A percentile compares a stretch with the other conserved stretches of the same genome.
Evolutionary conservation across 2,888 invertebrate species (phyloP).

Genomic region (Eutolmus rufibarbis): DNA sequence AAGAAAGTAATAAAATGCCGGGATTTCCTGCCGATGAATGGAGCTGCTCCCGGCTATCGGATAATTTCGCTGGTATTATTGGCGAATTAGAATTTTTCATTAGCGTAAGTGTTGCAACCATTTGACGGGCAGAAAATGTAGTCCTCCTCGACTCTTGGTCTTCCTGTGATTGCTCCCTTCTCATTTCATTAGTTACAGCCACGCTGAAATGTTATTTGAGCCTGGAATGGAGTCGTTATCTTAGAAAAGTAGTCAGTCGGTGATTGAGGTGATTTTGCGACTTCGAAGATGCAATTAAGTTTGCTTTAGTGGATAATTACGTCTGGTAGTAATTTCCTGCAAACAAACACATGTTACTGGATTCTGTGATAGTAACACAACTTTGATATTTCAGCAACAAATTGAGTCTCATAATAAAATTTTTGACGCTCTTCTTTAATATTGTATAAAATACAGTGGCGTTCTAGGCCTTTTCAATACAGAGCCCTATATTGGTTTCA

Average conservation of each 20-base stretch:
- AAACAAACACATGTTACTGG: not conserved
- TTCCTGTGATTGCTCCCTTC: not conserved
- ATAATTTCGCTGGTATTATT: slow-evolving; percentile 48
- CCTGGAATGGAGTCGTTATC: not conserved
- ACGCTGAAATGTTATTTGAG: not conserved
- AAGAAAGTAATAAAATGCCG: slow-evolving; percentile 46
- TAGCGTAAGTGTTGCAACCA: slow-evolving; percentile 52
- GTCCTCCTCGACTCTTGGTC: not conserved
- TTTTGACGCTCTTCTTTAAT: not conserved
- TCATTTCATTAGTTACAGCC: slow-evolving; percentile 25
- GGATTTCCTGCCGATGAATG: slow-evolving; percentile 41
- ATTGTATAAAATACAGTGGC: not conserved
- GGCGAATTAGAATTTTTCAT: slow-evolving; percentile 53
- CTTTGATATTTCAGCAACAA: not conserved
- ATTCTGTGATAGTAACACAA: not conserved
- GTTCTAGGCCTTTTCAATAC: no score
- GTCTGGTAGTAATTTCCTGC: not conserved
- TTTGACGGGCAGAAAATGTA: slow-evolving; percentile 48
- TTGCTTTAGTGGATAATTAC: not conserved
- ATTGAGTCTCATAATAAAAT: not conserved
- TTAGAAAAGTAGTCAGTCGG: not conserved
- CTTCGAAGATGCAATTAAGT: not conserved
- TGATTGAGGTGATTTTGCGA: not conserved
- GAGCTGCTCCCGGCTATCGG: slow-evolving; percentile 17
- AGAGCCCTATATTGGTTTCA: not conserved